Evolutionary conservation across 2,113 vertebrate genomes (phyloP).

Genomic region (Strigops habroptila): DNA sequence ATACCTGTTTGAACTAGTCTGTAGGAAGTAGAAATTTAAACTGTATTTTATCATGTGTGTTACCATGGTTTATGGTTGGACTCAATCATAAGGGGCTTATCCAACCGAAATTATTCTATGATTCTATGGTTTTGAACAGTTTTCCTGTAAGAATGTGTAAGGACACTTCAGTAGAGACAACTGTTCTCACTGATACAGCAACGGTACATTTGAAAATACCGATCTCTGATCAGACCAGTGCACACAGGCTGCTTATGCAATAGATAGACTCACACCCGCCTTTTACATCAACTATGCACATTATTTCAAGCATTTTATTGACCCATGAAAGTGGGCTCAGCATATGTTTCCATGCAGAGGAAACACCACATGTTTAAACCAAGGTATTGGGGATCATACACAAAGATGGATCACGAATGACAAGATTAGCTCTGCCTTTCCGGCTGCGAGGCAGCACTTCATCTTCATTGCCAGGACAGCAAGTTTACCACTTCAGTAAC

Average conservation of each 20-base stretch:
- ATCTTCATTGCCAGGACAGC: constrained; percentile 11
- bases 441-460: background rate
- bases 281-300: rapidly evolving
- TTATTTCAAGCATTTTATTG: background rate
- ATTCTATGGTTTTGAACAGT: background rate
- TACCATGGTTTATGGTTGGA: background rate
- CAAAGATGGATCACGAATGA: background rate
- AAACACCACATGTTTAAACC: background rate
- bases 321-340: background rate
- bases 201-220: background rate
- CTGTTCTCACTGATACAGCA: background rate
- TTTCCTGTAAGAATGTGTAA: background rate
- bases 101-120: background rate
- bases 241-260: background rate
- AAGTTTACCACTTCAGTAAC: constrained; percentile 36
- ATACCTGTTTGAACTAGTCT: background rate
- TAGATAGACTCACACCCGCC: background rate
- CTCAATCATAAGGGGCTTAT: background rate
- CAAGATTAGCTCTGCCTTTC: background rate
- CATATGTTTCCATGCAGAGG: background rate
- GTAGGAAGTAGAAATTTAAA: background rate
- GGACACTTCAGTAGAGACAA: background rate
- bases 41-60: background rate
- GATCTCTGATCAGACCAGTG: background rate
- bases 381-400: background rate